Evolutionary conservation across 2,113 vertebrate species (phyloP), one percentile per base, ranked within the genome.

Genomic region (Balaenoptera acutorostrata): DNA sequence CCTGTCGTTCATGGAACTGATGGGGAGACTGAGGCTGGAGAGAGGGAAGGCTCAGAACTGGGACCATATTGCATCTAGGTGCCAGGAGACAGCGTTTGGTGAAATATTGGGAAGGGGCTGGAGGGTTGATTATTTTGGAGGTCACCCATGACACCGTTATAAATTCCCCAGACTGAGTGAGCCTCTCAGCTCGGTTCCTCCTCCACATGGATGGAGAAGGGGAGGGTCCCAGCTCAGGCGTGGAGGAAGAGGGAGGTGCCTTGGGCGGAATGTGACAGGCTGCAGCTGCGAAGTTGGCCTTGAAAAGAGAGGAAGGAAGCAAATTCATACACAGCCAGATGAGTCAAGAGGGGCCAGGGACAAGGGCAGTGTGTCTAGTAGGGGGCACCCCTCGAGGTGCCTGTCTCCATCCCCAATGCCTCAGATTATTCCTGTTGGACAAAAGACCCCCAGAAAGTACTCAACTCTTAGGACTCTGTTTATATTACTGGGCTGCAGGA

Each of bases 261-360:
- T 77, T 1, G 27, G 66, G 33, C 10, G 21, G 84, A 97, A 66
- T 72, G 96, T 95, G 96, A 97, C 39, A 46, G 78, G 59, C 95
- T 95, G 78, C 93, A 97, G 95, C 97, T 97, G 91, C 89, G 86
- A 93, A 75, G 44, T 18, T 93, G 86, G 93, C 77, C 59, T 85
- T 6, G 1, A 61, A 68, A 10, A 12, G 69, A 85, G 57, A 85
- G 77, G 41, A 44, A 95, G 95, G 77, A 95, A 93, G 72, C 71
- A 1, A 55, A 57, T 64, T 66, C 77, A 64, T 49, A 33, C 44
- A 57, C 31, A 68, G 84, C 71, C 71, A 9, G 29, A 84, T n/a
- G 75, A 64, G 84, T 90, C 66, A 46, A 21, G 83, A 68, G 49
- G 82, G 71, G 25, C 77, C 88, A 39, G 29, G 11, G 59, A 14